Percentiles rank a stretch among this genome's conserved stretches.
phyloP scores from a whole-genome alignment of 2,888 invertebrate species.

The Silvanus unidentatus region DNA sequence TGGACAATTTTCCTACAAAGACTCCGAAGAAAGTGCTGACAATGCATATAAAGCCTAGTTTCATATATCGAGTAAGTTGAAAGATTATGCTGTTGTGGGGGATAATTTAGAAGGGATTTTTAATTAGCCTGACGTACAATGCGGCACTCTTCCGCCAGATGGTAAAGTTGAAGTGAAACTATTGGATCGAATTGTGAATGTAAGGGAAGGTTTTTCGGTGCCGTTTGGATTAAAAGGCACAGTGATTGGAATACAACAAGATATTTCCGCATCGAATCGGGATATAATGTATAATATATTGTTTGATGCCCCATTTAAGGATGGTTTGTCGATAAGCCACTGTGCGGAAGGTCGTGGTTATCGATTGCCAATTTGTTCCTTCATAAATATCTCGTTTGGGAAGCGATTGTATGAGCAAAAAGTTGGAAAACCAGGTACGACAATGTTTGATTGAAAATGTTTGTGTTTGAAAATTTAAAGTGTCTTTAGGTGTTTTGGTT shows the following conservation, averaged over 20 bases:
- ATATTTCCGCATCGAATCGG: constrained; percentile 26
- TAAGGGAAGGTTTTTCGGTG: constrained; percentile 66
- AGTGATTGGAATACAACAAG: constrained; percentile 61
- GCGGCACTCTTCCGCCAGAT: constrained; percentile 60
- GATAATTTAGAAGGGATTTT: too few relatives aligned
- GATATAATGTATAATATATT: constrained; percentile 70
- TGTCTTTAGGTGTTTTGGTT: background rate
- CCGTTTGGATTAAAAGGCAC: constrained; percentile 82
- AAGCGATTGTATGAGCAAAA: constrained; percentile 41
- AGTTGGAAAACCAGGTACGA: constrained; percentile 35
- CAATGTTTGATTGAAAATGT: constrained; percentile 1
- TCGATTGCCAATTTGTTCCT: constrained; percentile 48
- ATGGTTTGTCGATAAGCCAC: constrained; percentile 55
- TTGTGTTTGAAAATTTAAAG: constrained; percentile 11
- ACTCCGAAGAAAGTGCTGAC: constrained; percentile 50
- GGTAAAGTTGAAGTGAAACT: constrained; percentile 58
- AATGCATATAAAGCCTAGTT: constrained; percentile 74
- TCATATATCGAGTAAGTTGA: constrained; percentile 67
- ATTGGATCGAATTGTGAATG: constrained; percentile 80
- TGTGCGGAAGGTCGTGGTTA: constrained; percentile 49
- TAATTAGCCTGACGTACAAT: constrained; percentile 42
- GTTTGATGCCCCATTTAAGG: constrained; percentile 72
- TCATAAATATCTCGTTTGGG: constrained; percentile 59
- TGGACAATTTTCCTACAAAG: constrained; percentile 37
- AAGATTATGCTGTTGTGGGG: too few relatives aligned